Evolutionary conservation across 2,113 vertebrate species (phyloP), one percentile per base, ranked within the genome.

Genomic region (Ramphastos sulfuratus): DNA sequence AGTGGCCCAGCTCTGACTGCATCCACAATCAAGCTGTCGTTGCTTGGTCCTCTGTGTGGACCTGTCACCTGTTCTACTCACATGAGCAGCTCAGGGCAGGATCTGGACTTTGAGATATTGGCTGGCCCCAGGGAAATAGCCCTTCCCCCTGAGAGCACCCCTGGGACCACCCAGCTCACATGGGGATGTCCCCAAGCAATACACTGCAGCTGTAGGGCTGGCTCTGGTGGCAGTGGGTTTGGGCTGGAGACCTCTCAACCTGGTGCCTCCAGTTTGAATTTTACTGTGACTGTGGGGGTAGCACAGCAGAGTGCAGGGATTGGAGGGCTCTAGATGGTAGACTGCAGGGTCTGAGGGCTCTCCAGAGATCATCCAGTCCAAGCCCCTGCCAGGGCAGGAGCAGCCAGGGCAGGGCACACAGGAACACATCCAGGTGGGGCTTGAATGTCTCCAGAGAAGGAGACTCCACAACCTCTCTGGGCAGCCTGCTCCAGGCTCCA

Each of bases 111-210:
- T n/a, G 25, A 50, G 55, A 65, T 71, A 37, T 83, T n/a, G 25
- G 8, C 44, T 70, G 56, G 3, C 9, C 39, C 46, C 33, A 52
- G 44, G 39, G 46, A 71, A 91, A 61, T 1, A 52, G 27, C 13
- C 39, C 46, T 83, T 76, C 11, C 27, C 7, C 2, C 0, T 58
- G 48, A 0, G 2, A 78, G 19, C 5, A 1, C 30, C 33, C 19
- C n/a, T n/a, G 48, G 42, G 42, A 37, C 33, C 60, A 63, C 35
- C 4, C 61, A 56, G 8, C 17, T 56, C 12, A 1, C 31, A 30
- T 21, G 63, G 63, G 50, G 30, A 9, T 12, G 30, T 60, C 25
- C 28, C 9, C 25, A 58, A 2, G 8, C 25, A 73, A 78, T 5
- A 20, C 52, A 12, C 30, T 39, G 12, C 15, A 65, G 35, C 18